Base-by-base conservation (phyloP, 2,888 invertebrate genomes). In the Noctua janthe region DNA sequence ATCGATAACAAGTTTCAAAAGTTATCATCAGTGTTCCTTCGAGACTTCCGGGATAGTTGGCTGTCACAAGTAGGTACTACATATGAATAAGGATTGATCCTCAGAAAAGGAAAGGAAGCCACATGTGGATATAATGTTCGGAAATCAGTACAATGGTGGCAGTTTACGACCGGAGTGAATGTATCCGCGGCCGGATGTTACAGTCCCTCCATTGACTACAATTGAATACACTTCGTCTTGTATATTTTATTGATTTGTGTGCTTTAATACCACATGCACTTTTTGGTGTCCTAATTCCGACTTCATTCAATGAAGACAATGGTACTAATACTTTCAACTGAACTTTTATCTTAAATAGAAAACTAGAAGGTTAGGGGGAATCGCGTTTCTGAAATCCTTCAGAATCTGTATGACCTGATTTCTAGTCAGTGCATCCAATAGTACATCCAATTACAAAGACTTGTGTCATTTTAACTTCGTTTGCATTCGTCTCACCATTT, bases 131-230 rank as follows among this genome's bases (percentile, higher is more conserved):
- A 75, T 86, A 79, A 76, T 78, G 67, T 82, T 76, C 85, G 82
- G 86, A 85, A 76, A 87, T 82, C 79, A 82, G 66, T 76, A 88
- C 77, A 88, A 80, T 80, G 66, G 80, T 76, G 78, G 71, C 71
- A 71, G 78, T 79, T 85, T 87, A 87, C 80, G 87, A 76, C 74
- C 76, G 71, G 64, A 74, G 78, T 74, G 73, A 81, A 70, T 82
- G 73, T 80, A 67, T 84, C 70, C 76, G 67, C 62, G 51, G 66
- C 75, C 84, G 87, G 81, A 86, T 79, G 84, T 64, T 66, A 66
- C 49, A 80, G 76, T 47, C 59, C 29, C 29, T 29, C 29, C 29
- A 29, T 82, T 74, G 77, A 88, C 67, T 67, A 81, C 84, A 81
- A 78, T 82, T 74, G 69, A 70, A 72, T 69, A 71, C 59, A 71